Evolutionary conservation across 2,888 invertebrate species (phyloP).

Genomic region (Volucella inanis): DNA sequence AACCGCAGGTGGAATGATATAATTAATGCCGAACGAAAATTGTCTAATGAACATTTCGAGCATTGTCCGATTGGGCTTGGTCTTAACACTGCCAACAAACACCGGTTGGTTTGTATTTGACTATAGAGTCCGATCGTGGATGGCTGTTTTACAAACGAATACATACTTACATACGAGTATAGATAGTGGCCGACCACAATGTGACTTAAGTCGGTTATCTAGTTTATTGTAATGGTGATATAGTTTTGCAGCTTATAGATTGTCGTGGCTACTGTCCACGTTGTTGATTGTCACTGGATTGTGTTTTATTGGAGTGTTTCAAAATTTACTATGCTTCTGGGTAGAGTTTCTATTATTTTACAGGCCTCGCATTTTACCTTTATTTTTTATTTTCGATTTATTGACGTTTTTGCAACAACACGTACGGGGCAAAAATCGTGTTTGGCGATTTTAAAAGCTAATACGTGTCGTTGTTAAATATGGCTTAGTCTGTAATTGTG

Average conservation of each 20-base stretch:
- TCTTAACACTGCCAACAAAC: constrained; percentile 45
- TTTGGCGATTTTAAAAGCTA: too few species aligned
- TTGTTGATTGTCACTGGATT: constrained; percentile 63
- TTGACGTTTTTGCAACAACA: too few species aligned
- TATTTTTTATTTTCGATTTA: background rate
- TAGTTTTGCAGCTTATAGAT: constrained; percentile 68
- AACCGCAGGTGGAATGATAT: constrained; percentile 73
- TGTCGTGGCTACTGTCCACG: constrained; percentile 65
- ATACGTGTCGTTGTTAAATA: too few species aligned
- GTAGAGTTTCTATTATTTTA: constrained; percentile 4
- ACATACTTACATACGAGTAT: too few species aligned
- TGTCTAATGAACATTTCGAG: constrained; percentile 75
- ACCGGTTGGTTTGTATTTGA: constrained; percentile 32
- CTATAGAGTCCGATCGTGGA: too few species aligned
- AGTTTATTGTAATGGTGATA: constrained; percentile 73
- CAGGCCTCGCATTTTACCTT: background rate
- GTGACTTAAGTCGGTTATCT: constrained; percentile 57
- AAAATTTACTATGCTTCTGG: constrained; percentile 38
- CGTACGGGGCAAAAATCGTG: too few species aligned
- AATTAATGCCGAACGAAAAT: constrained; percentile 75
- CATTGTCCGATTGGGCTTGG: constrained; percentile 74
- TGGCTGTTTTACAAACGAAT: too few species aligned
- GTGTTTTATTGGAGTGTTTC: constrained; percentile 62
- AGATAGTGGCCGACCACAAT: constrained; percentile 40
- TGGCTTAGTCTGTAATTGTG: too few species aligned